Evolutionary conservation across 2,113 vertebrate species (phyloP).

Genomic region (Lampris incognitus): DNA sequence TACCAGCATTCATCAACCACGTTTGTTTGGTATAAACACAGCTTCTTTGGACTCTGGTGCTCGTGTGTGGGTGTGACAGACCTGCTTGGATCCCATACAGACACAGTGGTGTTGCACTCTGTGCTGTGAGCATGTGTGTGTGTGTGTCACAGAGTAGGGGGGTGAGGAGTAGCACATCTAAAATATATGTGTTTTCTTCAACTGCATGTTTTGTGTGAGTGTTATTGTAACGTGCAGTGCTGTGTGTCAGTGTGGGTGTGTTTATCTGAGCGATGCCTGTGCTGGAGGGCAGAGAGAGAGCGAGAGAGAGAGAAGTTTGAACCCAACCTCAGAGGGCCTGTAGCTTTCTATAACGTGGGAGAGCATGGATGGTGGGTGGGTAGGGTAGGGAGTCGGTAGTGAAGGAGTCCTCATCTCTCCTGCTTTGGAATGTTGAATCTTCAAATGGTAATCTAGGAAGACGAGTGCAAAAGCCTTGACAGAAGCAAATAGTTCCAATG

Average conservation of each 20-base stretch:
- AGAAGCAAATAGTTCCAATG: neutral
- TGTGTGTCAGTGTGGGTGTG: slow-evolving; percentile 62
- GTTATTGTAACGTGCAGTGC: slow-evolving; percentile 22
- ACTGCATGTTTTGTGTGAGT: slow-evolving; percentile 40
- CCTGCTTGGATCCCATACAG: slow-evolving; percentile 55
- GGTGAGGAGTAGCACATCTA: slow-evolving; percentile 20
- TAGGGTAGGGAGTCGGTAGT: slow-evolving; percentile 1
- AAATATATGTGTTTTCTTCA: slow-evolving; percentile 19
- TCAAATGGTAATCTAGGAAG: slow-evolving; percentile 44
- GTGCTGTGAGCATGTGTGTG: neutral
- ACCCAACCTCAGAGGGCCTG: slow-evolving; percentile 63
- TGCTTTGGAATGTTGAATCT: slow-evolving; percentile 48
- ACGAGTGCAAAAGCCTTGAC: slow-evolving; percentile 21
- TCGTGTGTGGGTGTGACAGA: slow-evolving; percentile 49
- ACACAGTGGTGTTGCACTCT: slow-evolving; percentile 27
- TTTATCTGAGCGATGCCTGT: slow-evolving; percentile 46
- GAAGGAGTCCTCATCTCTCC: slow-evolving; percentile 12
- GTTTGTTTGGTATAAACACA: slow-evolving; percentile 73
- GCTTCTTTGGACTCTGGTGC: slow-evolving; percentile 48
- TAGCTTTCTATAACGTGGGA: slow-evolving; percentile 62
- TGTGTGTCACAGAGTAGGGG: slow-evolving; percentile 21
- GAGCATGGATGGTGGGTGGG: slow-evolving; percentile 41
- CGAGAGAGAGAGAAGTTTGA: slow-evolving; percentile 65
- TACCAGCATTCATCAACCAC: slow-evolving; percentile 50
- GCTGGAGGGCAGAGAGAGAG: slow-evolving; percentile 54